Base-by-base conservation (phyloP, 1,140 invertebrate genomes). In the Saccostrea glomerata region DNA sequence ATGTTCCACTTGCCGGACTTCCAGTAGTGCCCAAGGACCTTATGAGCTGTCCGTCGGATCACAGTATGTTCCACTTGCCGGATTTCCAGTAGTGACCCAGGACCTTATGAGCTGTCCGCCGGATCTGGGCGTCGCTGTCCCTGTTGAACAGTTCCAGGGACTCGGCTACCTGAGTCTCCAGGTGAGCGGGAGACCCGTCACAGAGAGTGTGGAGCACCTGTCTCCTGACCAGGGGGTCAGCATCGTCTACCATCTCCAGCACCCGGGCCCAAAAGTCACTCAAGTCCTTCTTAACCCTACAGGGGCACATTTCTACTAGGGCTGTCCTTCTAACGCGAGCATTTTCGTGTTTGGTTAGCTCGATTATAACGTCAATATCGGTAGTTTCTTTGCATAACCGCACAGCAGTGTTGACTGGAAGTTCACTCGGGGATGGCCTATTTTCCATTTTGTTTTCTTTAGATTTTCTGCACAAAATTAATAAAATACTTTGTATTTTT, bases 1-100 rank as follows among this genome's bases (percentile, higher is more conserved):
- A 95, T 92, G 86, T 95, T 95, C 94, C 94, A 95, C 87, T 94
- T 94, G n/a, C 94, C 94, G 55, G 92, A 94, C 25, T 89, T 92
- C 85, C 90, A 89, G 89, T 94, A 95, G 13, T 91, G 82, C 17
- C 92, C 91, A 1, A 95, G 85, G 20, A 91, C 93, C 87, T 93
- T 93, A 84, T 94, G 94, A 11, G 94, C 94, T 87, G 90, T 93
- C 55, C 94, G 87, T 58, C 94, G 89, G 30, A 25, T 93, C 90
- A 94, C 85, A 94, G 88, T 77, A 95, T 92, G 84, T 95, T 95
- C 94, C 94, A 95, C 87, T 94, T 94, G 23, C 94, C 94, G 56
- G 92, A 94, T 23, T 89, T 92, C 85, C 90, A 89, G 89, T 94
- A 95, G 15, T 91, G 82, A 17, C 92, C 91, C 3, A 95, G 85